These are phyloP conservation scores for Lycodopsis pacificus DNA, from an alignment of 2,797 vertebrate genomes.

Conservation along the genomic window DNA sequence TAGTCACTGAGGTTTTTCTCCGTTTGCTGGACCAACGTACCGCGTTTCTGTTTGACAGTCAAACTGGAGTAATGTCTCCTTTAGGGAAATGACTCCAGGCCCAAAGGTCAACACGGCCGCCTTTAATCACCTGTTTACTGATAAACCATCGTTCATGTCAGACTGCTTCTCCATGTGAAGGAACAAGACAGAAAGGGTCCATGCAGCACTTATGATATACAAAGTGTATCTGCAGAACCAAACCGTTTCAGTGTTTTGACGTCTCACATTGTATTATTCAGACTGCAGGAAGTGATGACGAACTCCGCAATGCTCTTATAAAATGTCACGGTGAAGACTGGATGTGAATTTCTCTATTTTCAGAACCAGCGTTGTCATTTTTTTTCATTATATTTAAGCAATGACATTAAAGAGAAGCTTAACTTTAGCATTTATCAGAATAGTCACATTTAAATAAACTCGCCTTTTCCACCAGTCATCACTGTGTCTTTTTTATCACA, in stretches of 20 bases:
- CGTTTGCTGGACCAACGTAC: conserved; percentile 30
- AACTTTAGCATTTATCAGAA: conserved; percentile 13
- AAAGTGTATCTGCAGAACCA: neutral
- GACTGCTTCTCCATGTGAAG: neutral
- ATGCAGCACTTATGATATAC: no score
- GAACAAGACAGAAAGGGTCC: neutral
- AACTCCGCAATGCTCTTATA: neutral
- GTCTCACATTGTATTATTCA: conserved; percentile 7
- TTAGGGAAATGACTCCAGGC: conserved; percentile 38
- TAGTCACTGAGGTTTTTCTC: conserved; percentile 61
- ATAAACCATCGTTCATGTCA: conserved; percentile 22
- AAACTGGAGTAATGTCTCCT: conserved; percentile 45
- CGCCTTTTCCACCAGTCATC: neutral
- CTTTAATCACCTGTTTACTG: conserved; percentile 48
- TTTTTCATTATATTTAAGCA: neutral
- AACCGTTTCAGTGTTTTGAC: neutral
- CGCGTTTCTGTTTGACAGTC: conserved; percentile 46
- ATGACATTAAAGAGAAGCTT: conserved; percentile 5
- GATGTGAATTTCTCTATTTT: neutral
- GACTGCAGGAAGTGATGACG: conserved; percentile 15
- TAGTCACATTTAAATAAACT: neutral
- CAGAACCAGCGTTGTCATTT: neutral
- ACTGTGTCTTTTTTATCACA: no score
- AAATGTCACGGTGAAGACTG: conserved; percentile 21
- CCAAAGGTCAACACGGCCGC: conserved; percentile 52